These are phyloP conservation scores for Idris sp. DNA, from an alignment of 1,140 invertebrate genomes.

Conservation along the genomic window DNA sequence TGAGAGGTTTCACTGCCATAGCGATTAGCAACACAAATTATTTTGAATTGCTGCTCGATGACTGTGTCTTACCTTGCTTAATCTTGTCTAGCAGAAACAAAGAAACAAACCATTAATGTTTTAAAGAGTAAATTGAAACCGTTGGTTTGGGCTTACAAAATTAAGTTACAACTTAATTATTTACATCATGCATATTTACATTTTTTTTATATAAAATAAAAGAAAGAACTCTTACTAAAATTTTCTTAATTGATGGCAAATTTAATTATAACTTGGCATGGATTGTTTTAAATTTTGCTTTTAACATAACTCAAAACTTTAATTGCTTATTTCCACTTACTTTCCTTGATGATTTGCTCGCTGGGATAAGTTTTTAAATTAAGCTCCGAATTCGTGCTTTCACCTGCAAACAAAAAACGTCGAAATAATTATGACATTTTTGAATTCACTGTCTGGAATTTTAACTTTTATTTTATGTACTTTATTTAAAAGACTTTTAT, in stretches of 20 bases:
- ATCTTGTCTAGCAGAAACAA: slow-evolving; percentile 72
- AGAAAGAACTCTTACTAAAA: too few relatives aligned
- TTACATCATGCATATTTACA: too few relatives aligned
- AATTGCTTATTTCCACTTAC: slow-evolving; percentile 30
- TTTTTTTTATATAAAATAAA: too few relatives aligned
- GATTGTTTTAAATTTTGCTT: too few relatives aligned
- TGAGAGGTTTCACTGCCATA: slow-evolving; percentile 6
- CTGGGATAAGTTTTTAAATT: slow-evolving; percentile 59
- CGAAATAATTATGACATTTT: slow-evolving; percentile 7
- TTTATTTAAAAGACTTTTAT: too few relatives aligned
- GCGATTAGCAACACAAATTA: slow-evolving; percentile 24
- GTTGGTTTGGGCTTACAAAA: too few relatives aligned
- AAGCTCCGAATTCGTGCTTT: slow-evolving; percentile 17
- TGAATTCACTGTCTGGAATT: neutral
- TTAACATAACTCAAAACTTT: too few relatives aligned
- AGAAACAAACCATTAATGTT: slow-evolving; percentile 59
- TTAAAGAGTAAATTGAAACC: too few relatives aligned
- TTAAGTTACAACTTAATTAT: too few relatives aligned
- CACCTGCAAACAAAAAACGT: slow-evolving; percentile 26
- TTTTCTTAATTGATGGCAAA: too few relatives aligned
- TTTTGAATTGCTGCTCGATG: slow-evolving; percentile 7
- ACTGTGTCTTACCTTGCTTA: slow-evolving; percentile 74
- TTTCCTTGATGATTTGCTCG: slow-evolving; percentile 60
- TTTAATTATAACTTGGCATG: too few relatives aligned
- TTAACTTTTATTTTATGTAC: too few relatives aligned